Conservation (phyloP, 2,888 invertebrate species). For the Amblyteles armatorius region DNA sequence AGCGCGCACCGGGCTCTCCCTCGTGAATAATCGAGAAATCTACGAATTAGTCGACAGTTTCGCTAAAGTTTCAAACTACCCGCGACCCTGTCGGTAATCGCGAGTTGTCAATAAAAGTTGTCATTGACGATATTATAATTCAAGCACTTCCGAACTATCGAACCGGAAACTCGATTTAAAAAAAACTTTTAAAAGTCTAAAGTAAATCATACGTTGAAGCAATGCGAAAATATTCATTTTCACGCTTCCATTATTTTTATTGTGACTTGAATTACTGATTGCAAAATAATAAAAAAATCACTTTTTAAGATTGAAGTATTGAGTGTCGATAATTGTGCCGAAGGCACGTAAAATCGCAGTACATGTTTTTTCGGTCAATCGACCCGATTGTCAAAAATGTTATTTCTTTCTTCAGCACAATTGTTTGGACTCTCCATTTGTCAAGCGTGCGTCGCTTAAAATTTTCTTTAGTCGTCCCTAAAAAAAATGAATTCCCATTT, state of each 20-base stretch:
- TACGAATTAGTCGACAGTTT: slow-evolving; percentile 34
- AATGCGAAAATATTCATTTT: no score
- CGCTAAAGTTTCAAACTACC: not conserved
- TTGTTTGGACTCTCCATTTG: not conserved
- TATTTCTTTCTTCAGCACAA: not conserved
- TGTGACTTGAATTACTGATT: not conserved
- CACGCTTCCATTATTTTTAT: no score
- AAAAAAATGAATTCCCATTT: no score
- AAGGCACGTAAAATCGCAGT: no score
- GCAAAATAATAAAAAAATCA: not conserved
- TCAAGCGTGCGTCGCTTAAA: not conserved
- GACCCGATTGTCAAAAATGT: not conserved
- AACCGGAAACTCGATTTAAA: not conserved
- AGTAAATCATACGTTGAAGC: no score
- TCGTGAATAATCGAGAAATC: slow-evolving; percentile 53
- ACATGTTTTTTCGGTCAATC: not conserved
- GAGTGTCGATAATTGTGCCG: no score
- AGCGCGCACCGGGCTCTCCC: slow-evolving; percentile 34
- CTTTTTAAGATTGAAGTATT: not conserved
- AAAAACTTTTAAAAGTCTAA: no score
- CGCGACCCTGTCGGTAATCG: not conserved
- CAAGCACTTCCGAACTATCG: not conserved
- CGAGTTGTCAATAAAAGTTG: not conserved
- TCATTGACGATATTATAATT: not conserved
- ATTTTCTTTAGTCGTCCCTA: not conserved